Conservation (phyloP, 2,113 vertebrate genomes). For the Prunella himalayana region DNA sequence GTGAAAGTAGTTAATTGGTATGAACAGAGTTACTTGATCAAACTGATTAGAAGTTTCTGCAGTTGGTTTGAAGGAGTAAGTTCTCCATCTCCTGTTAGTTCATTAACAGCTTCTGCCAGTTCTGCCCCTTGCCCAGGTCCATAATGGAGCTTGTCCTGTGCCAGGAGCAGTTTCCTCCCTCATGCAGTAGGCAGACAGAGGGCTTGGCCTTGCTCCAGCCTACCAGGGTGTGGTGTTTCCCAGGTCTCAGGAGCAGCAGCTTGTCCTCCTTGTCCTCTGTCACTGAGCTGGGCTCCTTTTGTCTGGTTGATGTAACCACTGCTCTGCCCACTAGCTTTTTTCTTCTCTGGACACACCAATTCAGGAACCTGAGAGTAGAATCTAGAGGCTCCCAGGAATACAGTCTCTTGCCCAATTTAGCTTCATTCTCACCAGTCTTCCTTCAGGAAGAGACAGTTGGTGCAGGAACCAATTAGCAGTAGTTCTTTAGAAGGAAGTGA, state of each 20-base stretch:
- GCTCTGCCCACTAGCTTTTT: neutral
- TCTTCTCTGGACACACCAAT: neutral
- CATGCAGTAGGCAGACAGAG: neutral
- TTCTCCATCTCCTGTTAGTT: neutral
- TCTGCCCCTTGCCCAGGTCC: neutral
- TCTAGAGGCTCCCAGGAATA: neutral
- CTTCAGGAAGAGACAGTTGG: neutral
- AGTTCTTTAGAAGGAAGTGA: neutral
- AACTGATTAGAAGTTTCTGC: neutral
- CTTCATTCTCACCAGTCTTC: neutral
- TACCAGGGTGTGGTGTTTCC: neutral
- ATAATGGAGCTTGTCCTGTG: neutral
- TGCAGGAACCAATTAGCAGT: neutral
- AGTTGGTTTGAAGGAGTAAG: neutral
- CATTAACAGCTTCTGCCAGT: neutral
- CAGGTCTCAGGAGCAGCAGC: neutral
- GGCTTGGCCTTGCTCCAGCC: neutral
- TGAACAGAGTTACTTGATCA: neutral
- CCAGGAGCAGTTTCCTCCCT: neutral
- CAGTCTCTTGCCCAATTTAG: neutral
- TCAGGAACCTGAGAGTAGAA: neutral
- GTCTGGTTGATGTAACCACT: neutral
- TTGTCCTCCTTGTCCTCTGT: neutral
- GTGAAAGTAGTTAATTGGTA: neutral
- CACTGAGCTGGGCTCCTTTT: neutral